These are phyloP conservation scores for Deroptyus accipitrinus DNA, from an alignment of 2,113 vertebrate genomes.

Conservation along the genomic window DNA sequence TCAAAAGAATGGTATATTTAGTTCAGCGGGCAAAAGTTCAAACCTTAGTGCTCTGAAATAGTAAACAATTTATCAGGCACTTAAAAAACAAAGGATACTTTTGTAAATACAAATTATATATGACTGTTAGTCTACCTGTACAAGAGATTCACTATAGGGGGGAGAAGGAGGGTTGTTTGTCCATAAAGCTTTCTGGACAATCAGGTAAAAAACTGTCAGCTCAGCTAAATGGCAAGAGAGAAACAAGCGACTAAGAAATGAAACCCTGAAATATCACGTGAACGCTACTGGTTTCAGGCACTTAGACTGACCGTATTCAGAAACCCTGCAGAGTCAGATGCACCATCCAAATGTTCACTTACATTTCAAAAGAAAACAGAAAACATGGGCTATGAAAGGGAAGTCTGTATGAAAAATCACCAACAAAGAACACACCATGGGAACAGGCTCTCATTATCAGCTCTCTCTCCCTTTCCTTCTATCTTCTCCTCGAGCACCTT, in stretches of 20 bases:
- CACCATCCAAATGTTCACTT: not conserved
- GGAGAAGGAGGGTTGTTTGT: fast-evolving
- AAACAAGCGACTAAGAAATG: not conserved
- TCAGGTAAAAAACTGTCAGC: not conserved
- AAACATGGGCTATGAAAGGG: not conserved
- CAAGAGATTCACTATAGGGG: not conserved
- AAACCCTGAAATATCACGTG: not conserved
- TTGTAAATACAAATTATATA: not conserved
- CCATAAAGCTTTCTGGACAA: not conserved
- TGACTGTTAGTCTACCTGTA: not conserved
- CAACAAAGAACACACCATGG: fast-evolving
- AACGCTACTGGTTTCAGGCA: not conserved
- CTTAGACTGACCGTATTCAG: not conserved
- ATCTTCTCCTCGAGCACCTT: not conserved
- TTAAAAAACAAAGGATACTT: not conserved
- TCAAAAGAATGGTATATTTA: not conserved
- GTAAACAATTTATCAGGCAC: not conserved
- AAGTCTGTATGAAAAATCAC: not conserved
- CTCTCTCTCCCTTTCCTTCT: not conserved
- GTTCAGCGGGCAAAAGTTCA: not conserved
- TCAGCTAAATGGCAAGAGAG: not conserved
- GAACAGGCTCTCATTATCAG: not conserved
- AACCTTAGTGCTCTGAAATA: not conserved
- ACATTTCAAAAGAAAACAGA: not conserved
- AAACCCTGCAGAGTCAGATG: not conserved